Base-by-base conservation (phyloP, 35 echinoderm and acorn worm genomes). In the Acanthaster planci region DNA sequence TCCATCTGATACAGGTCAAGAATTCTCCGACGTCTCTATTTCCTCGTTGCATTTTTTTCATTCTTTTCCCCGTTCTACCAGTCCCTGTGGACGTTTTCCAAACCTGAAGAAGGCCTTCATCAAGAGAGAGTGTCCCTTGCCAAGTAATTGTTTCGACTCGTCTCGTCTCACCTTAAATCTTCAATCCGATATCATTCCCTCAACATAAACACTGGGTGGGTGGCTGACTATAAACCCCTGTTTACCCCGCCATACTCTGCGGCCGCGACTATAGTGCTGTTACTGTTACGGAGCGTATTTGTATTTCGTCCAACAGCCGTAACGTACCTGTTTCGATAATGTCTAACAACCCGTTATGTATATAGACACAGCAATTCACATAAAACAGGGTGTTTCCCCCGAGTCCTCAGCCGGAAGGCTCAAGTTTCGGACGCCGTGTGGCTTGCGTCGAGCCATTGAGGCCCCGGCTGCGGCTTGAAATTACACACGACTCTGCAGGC, bases 251-350 rank as follows among this genome's bases (percentile, higher is more conserved):
- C n/a, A n/a, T n/a, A 72, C 26, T 34, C 64, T 1, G 14, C 30
- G 23, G 64, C 64, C 15, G 14, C 34, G 26, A 31, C 30, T 19
- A 31, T 72, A 31, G 14, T 26, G 9, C 64, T 26, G 64, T 72
- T 72, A 72, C 16, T n/a, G n/a, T n/a, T 47, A 12, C 42, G 42
- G 64, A 27, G 34, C 27, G 30, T 72, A 26, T 72, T 72, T 72
- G 64, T 72, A 7, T 72, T 72, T 72, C 26, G 64, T 72, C 64
- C 30, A 72, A 72, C 30, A 72, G 10, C 64, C 64, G 64, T 72
- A 72, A 72, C 34, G 64, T 72, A 35, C 12, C 4, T 72, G 64
- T 72, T 72, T 72, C 2, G 64, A 29, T 72, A 27, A 72, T 72
- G 64, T 72, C 64, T 72, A 72, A 72, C 64, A 72, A 72, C 26